These are phyloP conservation scores for Limenitis camilla DNA, from an alignment of 2,888 invertebrate genomes.

Conservation along the genomic window DNA sequence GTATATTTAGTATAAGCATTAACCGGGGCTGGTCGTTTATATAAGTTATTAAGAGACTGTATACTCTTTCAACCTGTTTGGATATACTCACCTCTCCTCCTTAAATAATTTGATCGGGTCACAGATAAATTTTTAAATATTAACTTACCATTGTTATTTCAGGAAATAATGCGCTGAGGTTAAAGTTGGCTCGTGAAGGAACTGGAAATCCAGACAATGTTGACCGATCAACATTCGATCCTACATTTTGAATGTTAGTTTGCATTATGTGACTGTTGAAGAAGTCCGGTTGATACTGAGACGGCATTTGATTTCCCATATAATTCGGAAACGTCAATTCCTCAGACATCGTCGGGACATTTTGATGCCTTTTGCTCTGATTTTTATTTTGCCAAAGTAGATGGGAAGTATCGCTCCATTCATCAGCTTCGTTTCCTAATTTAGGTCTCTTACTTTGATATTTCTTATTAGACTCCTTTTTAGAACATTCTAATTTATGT, in stretches of 20 bases:
- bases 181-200: conserved; percentile 80
- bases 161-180: conserved; percentile 87
- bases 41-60: too few species aligned
- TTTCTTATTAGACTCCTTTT: conserved; percentile 62
- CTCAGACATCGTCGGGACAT: conserved; percentile 44
- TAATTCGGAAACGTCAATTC: conserved; percentile 62
- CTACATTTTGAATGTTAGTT: conserved; percentile 53
- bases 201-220: conserved; percentile 54
- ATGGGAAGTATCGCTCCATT: conserved; percentile 58
- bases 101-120: too few species aligned
- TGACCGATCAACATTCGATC: conserved; percentile 47
- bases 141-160: conserved; percentile 80
- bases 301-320: conserved; percentile 56
- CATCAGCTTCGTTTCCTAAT: conserved; percentile 51
- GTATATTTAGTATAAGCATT: too few species aligned
- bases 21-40: too few species aligned
- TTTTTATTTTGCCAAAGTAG: conserved; percentile 61
- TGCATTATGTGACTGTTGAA: conserved; percentile 63
- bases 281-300: conserved; percentile 62
- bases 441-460: conserved; percentile 62
- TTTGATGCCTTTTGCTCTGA: conserved; percentile 49
- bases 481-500: conserved; percentile 67
- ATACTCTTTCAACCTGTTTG: too few species aligned
- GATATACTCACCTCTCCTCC: too few species aligned
- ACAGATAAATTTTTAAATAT: background rate